A percentile compares a stretch with the other conserved stretches of the same genome.
Conservation (phyloP, 2,113 vertebrate species). For the Myotis davidii region DNA sequence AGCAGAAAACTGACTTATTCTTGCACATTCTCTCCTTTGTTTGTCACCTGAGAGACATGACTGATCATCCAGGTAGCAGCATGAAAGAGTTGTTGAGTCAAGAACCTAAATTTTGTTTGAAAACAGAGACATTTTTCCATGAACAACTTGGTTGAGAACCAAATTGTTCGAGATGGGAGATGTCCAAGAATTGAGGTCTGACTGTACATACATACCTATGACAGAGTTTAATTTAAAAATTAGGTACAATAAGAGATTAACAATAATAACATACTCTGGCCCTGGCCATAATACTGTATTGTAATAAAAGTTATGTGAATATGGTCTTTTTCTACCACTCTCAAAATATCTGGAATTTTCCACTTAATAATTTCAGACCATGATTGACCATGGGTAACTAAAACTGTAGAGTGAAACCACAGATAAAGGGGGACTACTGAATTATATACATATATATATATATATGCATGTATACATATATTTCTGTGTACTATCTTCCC, state of each 20-base stretch:
- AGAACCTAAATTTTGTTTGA: no score
- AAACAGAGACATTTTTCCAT: no score
- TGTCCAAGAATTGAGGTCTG: background rate
- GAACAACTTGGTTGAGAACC: no score
- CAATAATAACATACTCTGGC: background rate
- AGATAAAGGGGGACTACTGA: no score
- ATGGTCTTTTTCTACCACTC: background rate
- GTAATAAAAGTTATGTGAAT: background rate
- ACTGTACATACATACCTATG: background rate
- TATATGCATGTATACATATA: no score
- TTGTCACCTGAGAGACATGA: no score
- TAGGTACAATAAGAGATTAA: background rate
- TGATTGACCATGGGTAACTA: background rate
- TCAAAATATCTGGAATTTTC: background rate
- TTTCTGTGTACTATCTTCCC: background rate
- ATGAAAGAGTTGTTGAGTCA: no score
- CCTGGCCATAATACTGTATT: background rate
- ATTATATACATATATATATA: no score
- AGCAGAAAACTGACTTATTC: no score
- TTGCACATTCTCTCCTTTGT: no score
- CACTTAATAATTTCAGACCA: background rate
- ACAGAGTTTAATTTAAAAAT: background rate
- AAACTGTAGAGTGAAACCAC: background rate
- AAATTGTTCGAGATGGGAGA: no score
- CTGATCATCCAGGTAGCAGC: no score